Evolutionary conservation across 2,888 invertebrate species (phyloP).

Genomic region (Dasypolia templi): DNA sequence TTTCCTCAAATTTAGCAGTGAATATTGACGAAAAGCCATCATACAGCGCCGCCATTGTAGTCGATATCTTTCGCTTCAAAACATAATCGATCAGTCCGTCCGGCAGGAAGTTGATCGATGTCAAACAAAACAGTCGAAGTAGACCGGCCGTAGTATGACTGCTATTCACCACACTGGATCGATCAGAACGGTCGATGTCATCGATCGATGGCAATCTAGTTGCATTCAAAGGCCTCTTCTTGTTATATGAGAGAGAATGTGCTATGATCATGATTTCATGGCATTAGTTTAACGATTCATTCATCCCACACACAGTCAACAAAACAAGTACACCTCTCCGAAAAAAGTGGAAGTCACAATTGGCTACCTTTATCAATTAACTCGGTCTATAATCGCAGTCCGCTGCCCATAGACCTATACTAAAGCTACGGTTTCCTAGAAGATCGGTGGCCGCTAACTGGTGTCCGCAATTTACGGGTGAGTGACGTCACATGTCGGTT

Average conservation of each 20-base stretch:
- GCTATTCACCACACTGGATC: no score
- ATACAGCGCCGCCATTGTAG: not conserved
- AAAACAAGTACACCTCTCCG: not conserved
- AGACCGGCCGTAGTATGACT: not conserved
- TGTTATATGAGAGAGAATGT: no score
- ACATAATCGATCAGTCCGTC: not conserved
- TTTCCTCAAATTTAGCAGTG: not conserved
- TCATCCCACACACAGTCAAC: not conserved
- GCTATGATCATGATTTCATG: not conserved
- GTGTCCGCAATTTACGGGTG: no score
- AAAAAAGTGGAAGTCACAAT: not conserved
- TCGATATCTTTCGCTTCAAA: not conserved
- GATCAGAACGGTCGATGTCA: no score
- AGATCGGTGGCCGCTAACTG: no score
- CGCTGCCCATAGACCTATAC: not conserved
- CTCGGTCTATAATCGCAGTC: not conserved
- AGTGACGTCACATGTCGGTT: no score
- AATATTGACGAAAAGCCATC: not conserved
- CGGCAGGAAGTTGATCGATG: not conserved
- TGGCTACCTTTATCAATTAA: not conserved
- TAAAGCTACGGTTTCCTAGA: not conserved
- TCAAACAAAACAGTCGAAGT: not conserved
- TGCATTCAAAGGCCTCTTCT: not conserved
- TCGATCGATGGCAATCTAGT: not conserved
- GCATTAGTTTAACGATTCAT: not conserved